Conservation (phyloP, 2,113 vertebrate genomes). For the Actinemys pallida region DNA sequence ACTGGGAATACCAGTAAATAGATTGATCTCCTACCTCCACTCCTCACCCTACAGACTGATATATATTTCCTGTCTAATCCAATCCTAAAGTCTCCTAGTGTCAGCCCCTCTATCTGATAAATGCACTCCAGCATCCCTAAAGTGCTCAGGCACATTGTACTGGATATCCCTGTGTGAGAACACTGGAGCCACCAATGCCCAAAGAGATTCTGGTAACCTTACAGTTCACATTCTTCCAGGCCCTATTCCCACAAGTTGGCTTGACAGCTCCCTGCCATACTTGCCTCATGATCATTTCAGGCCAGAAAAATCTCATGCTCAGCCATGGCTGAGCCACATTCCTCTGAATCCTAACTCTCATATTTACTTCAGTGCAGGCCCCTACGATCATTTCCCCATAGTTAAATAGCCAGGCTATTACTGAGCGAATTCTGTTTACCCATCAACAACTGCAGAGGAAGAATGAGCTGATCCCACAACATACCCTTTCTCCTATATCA, state of each 20-base stretch:
- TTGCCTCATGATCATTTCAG: neutral
- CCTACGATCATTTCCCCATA: neutral
- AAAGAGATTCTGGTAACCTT: neutral
- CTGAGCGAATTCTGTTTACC: neutral
- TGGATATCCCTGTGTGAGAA: neutral
- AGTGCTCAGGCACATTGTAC: neutral
- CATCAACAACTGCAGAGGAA: neutral
- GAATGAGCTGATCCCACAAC: accelerated
- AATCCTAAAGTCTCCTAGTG: neutral
- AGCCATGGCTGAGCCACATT: neutral
- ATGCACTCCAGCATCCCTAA: neutral
- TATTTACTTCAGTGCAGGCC: accelerated
- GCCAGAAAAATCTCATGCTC: neutral
- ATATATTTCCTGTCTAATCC: neutral
- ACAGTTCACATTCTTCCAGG: neutral
- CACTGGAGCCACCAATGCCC: neutral
- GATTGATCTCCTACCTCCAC: neutral
- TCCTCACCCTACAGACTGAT: neutral
- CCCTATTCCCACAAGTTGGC: neutral
- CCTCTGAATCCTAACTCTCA: neutral
- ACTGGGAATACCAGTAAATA: neutral
- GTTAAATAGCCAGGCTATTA: neutral
- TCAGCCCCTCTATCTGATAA: neutral
- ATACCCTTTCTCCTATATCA: neutral
- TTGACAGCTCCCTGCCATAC: neutral